Conservation (phyloP, 53 echinoderm and acorn worm genomes). For the Echinometra lucunter region DNA sequence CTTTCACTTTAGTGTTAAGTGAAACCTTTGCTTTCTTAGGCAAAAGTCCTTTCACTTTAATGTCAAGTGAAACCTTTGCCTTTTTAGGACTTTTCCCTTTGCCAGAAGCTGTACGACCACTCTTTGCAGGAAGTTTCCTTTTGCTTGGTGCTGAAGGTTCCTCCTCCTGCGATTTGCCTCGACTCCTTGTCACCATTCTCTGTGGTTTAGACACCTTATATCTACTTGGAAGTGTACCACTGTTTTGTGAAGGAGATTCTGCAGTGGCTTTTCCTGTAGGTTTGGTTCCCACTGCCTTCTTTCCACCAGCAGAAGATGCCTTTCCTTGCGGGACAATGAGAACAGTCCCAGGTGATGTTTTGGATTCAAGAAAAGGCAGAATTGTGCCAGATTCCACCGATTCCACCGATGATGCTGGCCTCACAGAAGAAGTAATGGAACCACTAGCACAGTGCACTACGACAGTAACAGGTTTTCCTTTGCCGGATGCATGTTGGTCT, state of each 20-base stretch:
- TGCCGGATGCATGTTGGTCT: neutral
- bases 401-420: neutral
- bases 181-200: constrained; percentile 14
- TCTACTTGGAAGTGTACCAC: neutral
- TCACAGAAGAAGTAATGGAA: neutral
- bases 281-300: neutral
- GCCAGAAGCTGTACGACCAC: neutral
- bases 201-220: neutral
- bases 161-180: neutral
- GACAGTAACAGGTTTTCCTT: neutral
- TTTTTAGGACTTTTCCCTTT: neutral
- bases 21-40: neutral
- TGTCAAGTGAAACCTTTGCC: neutral
- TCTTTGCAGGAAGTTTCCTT: neutral
- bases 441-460: neutral
- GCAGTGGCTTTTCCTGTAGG: neutral
- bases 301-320: neutral
- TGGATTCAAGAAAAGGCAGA: neutral
- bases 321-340: neutral
- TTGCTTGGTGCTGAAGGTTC: neutral
- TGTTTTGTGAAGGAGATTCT: neutral
- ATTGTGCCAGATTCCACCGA: neutral
- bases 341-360: neutral
- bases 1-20: too few relatives aligned
- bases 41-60: too few relatives aligned